phyloP scores from a whole-genome alignment of 2,113 vertebrate genomes.

The Corythornis madagascariensis region DNA sequence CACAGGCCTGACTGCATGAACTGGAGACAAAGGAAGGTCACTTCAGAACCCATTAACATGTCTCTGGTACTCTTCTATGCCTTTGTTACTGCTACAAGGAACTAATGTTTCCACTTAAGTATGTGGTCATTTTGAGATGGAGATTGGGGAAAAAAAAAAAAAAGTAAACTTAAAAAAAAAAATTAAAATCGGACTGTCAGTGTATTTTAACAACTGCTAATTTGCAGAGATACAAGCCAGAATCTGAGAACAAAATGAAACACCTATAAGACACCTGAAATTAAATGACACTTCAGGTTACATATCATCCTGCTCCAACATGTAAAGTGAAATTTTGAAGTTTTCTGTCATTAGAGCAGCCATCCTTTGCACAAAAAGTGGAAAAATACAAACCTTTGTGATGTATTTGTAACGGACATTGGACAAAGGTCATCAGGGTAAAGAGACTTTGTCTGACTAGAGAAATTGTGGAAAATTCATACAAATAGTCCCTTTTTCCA shows the following conservation, averaged over 20 bases:
- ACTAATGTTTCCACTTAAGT: not conserved
- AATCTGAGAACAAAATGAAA: not conserved
- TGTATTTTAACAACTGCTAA: not conserved
- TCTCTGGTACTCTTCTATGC: not conserved
- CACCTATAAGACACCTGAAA: not conserved
- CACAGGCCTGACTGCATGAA: not conserved
- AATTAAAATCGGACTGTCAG: not conserved
- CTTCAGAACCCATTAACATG: not conserved
- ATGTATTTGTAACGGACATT: not conserved
- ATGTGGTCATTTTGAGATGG: not conserved
- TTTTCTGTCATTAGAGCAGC: not conserved
- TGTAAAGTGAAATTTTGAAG: not conserved
- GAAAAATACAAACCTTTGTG: not conserved
- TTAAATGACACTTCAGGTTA: slow-evolving; percentile 2
- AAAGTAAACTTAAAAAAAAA: no score
- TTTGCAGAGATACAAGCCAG: slow-evolving; percentile 12
- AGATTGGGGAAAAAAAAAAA: not conserved
- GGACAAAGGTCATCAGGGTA: not conserved
- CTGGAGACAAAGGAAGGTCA: not conserved
- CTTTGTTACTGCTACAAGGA: not conserved
- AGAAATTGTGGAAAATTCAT: not conserved
- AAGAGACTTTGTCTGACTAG: not conserved
- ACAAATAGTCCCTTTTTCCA: not conserved
- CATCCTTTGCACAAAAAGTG: not conserved
- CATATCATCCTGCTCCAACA: not conserved